Evolutionary conservation across 1,140 invertebrate genomes (phyloP).

Genomic region (Drosophila virilis): DNA sequence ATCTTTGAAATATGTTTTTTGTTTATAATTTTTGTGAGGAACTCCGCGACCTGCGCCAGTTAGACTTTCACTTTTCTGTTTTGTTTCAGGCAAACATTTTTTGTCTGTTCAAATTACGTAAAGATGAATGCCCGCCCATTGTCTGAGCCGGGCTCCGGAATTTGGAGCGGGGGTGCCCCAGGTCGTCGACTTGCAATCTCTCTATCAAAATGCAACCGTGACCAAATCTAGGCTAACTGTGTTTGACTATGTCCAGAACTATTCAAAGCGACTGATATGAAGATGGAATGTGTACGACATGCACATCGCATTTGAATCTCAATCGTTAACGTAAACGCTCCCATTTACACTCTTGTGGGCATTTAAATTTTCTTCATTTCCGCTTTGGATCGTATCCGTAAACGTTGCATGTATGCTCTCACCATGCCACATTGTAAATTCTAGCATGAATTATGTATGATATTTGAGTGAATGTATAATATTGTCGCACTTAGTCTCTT

Average conservation of each 20-base stretch:
- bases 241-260: not conserved
- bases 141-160: constrained; percentile 53
- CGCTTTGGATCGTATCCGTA: not conserved
- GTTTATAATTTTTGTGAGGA: constrained; percentile 16
- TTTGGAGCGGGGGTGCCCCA: constrained; percentile 60
- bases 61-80: constrained; percentile 77
- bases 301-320: not conserved
- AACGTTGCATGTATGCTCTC: not conserved
- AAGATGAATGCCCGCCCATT: constrained; percentile 79
- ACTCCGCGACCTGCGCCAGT: constrained; percentile 22
- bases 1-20: constrained; percentile 29
- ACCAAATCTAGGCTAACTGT: constrained; percentile 8
- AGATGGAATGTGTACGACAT: not conserved
- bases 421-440: too few species aligned
- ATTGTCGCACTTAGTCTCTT: too few species aligned
- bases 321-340: not conserved
- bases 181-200: constrained; percentile 35
- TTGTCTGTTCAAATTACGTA: constrained; percentile 67
- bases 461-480: too few species aligned
- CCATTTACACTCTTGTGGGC: not conserved
- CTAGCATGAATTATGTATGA: too few species aligned
- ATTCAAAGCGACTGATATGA: not conserved
- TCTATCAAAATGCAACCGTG: constrained; percentile 4
- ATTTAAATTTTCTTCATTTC: not conserved
- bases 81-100: constrained; percentile 73